Evolutionary conservation across 2,888 invertebrate species (phyloP), one percentile per base, ranked within the genome.

Genomic region (Candidula unifasciata): DNA sequence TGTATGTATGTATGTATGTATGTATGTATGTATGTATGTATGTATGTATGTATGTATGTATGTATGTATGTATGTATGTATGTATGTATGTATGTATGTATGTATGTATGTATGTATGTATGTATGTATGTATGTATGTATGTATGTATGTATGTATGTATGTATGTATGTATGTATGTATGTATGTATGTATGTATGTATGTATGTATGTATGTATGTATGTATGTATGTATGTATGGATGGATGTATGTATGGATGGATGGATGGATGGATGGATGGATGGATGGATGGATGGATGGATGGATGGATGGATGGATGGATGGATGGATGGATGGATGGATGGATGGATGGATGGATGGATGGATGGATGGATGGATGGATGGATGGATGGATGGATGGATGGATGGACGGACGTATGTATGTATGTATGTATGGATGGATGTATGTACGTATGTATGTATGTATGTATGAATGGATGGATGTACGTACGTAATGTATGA

Each of bases 151-250:
- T 74, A 74, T 74, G 37, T 74, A 74, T 74, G 37, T 74, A 74
- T 74, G 33, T 74, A 74, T 74, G 33, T 74, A 74, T 74, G 33
- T 74, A 74, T 74, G 33, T 74, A 77, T 52, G 24, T 37, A 77
- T 77, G 44, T 77, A 77, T 77, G 44, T 77, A 77, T 77, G 21
- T 77, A 77, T 77, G 44, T 77, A 77, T 77, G 44, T 77, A 77
- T 77, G 44, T 77, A 77, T 77, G 44, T 77, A 78, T 78, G 44
- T 60, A 78, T 30, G 27, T 78, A 35, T 64, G 27, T 76, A n/a
- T n/a, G n/a, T n/a, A n/a, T n/a, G n/a, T n/a, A n/a, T n/a, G n/a
- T n/a, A n/a, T n/a, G n/a, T n/a, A n/a, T n/a, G n/a, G n/a, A n/a
- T n/a, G n/a, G n/a, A n/a, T n/a, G n/a, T n/a, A n/a, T n/a, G n/a